phyloP scores from a whole-genome alignment of 2,113 vertebrate genomes.

The Ifrita kowaldi region DNA sequence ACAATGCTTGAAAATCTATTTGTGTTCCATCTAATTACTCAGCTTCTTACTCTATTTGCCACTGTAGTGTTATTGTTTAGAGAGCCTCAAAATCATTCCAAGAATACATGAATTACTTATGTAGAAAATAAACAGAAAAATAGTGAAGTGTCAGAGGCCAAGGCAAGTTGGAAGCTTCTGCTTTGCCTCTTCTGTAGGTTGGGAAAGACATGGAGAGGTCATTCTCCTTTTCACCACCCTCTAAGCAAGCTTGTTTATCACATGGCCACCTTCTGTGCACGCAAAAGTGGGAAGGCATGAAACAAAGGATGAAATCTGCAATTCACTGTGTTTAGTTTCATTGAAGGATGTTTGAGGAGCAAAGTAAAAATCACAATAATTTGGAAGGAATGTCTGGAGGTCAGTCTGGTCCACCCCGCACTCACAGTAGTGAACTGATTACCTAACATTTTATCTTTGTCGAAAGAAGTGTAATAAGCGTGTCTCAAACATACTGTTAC shows the following conservation, averaged over 20 bases:
- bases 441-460: not conserved
- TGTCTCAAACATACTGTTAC: not conserved
- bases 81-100: not conserved
- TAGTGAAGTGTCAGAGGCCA: not conserved
- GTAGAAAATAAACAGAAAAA: not conserved
- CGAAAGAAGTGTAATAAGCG: not conserved
- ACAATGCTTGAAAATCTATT: slow-evolving; percentile 23
- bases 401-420: not conserved
- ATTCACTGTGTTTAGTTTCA: not conserved
- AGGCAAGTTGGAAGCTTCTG: not conserved
- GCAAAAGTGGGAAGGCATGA: not conserved
- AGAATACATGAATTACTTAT: not conserved
- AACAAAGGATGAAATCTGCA: not conserved
- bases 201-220: not conserved
- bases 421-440: not conserved
- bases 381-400: not conserved
- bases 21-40: slow-evolving; percentile 25
- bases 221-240: not conserved
- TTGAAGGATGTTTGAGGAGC: not conserved
- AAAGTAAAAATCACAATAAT: not conserved
- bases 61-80: not conserved
- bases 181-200: not conserved
- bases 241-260: not conserved
- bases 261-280: not conserved
- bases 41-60: not conserved